Conservation (phyloP, 2,113 vertebrate species). For the Heterochromis multidens region DNA sequence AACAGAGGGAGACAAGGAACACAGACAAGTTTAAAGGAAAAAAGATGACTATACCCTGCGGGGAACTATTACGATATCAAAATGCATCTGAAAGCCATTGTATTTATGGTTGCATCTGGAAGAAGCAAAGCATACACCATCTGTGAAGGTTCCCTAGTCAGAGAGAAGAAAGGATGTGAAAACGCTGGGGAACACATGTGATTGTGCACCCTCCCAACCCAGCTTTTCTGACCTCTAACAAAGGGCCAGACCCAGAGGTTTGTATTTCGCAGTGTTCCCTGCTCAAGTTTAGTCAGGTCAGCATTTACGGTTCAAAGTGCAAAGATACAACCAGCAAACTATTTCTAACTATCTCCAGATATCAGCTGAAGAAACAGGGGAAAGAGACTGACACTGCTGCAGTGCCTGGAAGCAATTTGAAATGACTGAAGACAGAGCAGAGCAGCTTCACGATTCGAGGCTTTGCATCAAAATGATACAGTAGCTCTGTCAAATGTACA, state of each 20-base stretch:
- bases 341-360: conserved; percentile 38
- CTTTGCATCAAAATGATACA: conserved; percentile 14
- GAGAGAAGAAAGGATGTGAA: not conserved
- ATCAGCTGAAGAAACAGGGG: not conserved
- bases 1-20: not conserved
- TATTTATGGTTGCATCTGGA: not conserved
- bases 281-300: conserved; percentile 2
- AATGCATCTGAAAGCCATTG: conserved; percentile 2
- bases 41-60: not conserved
- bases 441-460: not conserved
- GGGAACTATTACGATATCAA: not conserved
- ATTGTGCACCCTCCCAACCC: not conserved
- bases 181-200: not conserved
- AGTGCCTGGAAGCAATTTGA: conserved; percentile 19
- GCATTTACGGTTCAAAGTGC: conserved; percentile 16
- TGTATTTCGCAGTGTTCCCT: conserved; percentile 30
- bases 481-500: conserved; percentile 18
- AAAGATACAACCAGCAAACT: not conserved
- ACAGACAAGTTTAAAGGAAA: not conserved
- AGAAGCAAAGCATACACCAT: not conserved
- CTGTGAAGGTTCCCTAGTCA: not conserved
- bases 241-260: conserved; percentile 6
- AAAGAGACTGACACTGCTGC: not conserved
- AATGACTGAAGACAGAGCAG: not conserved
- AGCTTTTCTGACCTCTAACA: conserved; percentile 19